Conservation (phyloP, 2,113 vertebrate species). For the Cochlearius cochlearius region DNA sequence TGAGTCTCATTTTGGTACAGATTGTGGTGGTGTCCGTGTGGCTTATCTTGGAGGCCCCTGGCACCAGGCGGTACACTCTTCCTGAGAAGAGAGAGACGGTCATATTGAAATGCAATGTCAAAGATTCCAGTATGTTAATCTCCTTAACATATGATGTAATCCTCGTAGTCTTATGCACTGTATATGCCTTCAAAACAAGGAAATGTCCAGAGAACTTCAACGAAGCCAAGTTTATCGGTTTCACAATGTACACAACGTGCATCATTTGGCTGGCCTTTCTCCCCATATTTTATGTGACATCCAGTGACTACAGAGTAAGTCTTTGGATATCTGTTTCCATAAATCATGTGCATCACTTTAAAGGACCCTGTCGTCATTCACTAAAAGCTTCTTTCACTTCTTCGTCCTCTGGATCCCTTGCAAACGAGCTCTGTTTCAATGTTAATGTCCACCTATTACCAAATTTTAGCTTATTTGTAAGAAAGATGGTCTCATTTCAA, state of each 20-base stretch:
- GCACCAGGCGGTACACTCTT: constrained; percentile 89
- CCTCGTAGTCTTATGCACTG: constrained; percentile 96
- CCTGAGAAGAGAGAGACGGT: constrained; percentile 95
- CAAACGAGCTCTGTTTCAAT: not conserved
- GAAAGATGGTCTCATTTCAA: not conserved
- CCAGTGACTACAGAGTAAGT: constrained; percentile 98
- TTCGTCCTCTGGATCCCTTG: not conserved
- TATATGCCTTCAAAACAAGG: constrained; percentile 98
- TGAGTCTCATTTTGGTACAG: constrained; percentile 94
- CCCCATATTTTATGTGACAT: constrained; percentile 99
- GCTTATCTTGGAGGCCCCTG: constrained; percentile 93
- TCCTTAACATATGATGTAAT: constrained; percentile 94
- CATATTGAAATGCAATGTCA: constrained; percentile 96
- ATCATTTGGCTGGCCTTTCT: constrained; percentile 99
- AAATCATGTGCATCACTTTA: not conserved
- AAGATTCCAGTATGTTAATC: constrained; percentile 96
- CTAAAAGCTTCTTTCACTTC: not conserved
- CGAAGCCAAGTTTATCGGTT: constrained; percentile 98
- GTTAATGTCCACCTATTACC: not conserved
- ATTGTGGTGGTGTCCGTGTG: constrained; percentile 92
- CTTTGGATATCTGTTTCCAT: constrained; percentile 8
- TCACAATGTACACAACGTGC: constrained; percentile 99
- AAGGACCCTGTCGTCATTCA: not conserved
- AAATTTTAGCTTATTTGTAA: not conserved
- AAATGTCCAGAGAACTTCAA: constrained; percentile 99